Percentiles rank a stretch among this genome's conserved stretches.
phyloP scores from a whole-genome alignment of 2,113 vertebrate genomes.

The Spizaetus ornatus region DNA sequence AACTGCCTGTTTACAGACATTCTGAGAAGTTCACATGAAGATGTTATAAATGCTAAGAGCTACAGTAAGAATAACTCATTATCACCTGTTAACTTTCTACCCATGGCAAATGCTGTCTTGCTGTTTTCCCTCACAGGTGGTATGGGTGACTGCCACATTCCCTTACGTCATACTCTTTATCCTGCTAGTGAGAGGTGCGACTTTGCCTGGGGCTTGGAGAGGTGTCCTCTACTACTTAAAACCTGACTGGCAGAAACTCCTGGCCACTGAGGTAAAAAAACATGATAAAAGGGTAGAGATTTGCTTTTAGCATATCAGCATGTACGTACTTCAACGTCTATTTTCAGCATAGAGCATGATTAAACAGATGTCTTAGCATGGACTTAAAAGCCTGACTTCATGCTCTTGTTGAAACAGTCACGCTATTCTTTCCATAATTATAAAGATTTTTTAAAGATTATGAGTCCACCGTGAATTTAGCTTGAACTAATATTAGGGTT shows the following conservation, averaged over 20 bases:
- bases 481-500: not conserved
- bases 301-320: not conserved
- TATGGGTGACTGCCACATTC: slow-evolving; percentile 97
- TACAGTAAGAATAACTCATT: not conserved
- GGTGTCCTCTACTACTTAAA: slow-evolving; percentile 94
- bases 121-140: slow-evolving; percentile 77
- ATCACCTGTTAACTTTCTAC: not conserved
- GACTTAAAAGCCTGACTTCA: not conserved
- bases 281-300: not conserved
- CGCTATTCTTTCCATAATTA: not conserved
- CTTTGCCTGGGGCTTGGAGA: slow-evolving; percentile 94
- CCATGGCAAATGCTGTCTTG: not conserved
- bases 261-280: slow-evolving; percentile 85
- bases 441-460: not conserved
- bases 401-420: not conserved
- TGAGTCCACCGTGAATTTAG: not conserved
- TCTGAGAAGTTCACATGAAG: not conserved
- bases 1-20: not conserved
- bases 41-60: not conserved
- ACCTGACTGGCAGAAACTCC: slow-evolving; percentile 91
- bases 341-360: not conserved
- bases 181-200: slow-evolving; percentile 89
- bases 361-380: not conserved
- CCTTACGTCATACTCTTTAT: slow-evolving; percentile 90
- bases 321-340: not conserved